Evolutionary conservation across 2,113 vertebrate species (phyloP), one percentile per base, ranked within the genome.

Genomic region (Zosterops lateralis): DNA sequence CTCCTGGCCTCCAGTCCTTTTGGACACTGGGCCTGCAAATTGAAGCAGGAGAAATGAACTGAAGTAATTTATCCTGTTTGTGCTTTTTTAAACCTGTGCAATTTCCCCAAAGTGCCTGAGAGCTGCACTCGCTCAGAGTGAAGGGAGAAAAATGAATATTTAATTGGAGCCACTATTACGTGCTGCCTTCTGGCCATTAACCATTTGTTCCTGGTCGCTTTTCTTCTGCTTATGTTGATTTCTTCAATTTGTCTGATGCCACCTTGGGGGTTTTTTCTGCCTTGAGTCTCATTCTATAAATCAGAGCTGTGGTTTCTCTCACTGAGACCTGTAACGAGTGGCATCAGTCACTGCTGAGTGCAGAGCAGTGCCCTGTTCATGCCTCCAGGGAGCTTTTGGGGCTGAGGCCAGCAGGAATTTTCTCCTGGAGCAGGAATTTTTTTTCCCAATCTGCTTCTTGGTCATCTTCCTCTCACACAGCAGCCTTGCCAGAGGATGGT

Each of bases 121-220:
- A 89, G 76, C 87, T 47, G 60, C 70, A 28, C 56, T 80, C 8
- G 3, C 50, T 82, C 68, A 31, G 70, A 82, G 61, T 6, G 66
- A 60, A 92, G 95, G 76, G 92, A 92, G 91, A 89, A 78, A 92
- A 93, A 95, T 93, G 53, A 93, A 89, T 95, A 89, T 96, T 93
- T 96, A 81, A 96, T 94, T 90, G 68, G 61, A 92, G 71, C 36
- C 78, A 7, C 77, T 72, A 15, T 92, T 87, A 14, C 6, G 8
- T 24, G 42, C 82, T 82, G 36, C 48, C 82, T 61, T 15, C 81
- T 92, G 62, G 40, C 77, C 71, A 42, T 91, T 91, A 94, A 85
- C 58, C 44, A 1, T 84, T 95, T 82, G 50, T 66, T 87, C 10
- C 2, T 80, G 78, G 50, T 73, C 4, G 4, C 54, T 95, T 65